Conservation (phyloP, 2,888 invertebrate genomes). For the Stegophylla sp. region DNA sequence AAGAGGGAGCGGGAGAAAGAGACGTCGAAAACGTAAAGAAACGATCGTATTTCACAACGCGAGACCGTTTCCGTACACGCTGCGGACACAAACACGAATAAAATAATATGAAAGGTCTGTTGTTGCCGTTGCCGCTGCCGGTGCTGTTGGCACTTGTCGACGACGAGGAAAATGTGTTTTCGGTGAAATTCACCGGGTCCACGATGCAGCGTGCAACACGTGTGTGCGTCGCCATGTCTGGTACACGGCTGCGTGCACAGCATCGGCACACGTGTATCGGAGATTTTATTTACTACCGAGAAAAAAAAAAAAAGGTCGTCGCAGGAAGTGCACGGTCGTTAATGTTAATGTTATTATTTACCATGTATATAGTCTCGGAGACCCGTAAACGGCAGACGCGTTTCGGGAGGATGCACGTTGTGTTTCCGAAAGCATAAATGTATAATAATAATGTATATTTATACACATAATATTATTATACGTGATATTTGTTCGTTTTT, state of each 20-base stretch:
- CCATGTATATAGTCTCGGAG: no score
- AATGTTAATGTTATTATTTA: no score
- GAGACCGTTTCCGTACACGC: slow-evolving; percentile 27
- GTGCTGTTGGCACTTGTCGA: slow-evolving; percentile 13
- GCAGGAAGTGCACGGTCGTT: slow-evolving; percentile 48
- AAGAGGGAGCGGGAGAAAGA: neutral
- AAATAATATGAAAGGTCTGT: neutral
- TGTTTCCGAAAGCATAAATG: neutral
- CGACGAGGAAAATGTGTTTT: slow-evolving; percentile 22
- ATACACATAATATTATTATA: no score
- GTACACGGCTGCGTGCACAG: neutral
- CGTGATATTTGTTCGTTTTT: neutral
- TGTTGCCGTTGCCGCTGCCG: no score
- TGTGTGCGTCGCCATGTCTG: neutral
- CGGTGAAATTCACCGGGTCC: neutral
- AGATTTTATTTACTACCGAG: no score
- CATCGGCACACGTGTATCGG: slow-evolving; percentile 3
- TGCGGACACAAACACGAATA: neutral
- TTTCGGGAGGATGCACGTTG: neutral
- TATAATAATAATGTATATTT: neutral
- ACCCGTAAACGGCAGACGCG: slow-evolving; percentile 4
- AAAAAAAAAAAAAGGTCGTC: slow-evolving; percentile 3
- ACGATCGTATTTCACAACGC: slow-evolving; percentile 25
- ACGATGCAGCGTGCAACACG: neutral
- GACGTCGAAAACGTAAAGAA: neutral